Conservation (phyloP, 2,888 invertebrate genomes). For the Xestia rhomboidea region DNA sequence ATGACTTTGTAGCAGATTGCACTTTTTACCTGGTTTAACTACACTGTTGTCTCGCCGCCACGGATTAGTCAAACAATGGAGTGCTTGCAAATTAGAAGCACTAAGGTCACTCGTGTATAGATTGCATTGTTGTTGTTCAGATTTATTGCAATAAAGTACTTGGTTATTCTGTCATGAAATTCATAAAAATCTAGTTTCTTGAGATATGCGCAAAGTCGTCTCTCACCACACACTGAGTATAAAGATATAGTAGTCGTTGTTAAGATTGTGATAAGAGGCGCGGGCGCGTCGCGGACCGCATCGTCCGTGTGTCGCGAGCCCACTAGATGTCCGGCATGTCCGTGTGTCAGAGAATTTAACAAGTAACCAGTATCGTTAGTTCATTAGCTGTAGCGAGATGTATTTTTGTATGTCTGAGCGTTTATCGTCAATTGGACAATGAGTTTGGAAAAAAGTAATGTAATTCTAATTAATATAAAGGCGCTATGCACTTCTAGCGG, state of each 20-base stretch:
- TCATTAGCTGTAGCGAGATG: constrained; percentile 86
- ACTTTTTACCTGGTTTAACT: background rate
- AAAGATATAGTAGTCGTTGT: constrained; percentile 77
- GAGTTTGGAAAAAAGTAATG: constrained; percentile 61
- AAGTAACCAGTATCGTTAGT: constrained; percentile 74
- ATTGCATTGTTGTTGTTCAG: constrained; percentile 29
- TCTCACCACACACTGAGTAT: constrained; percentile 48
- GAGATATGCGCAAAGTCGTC: constrained; percentile 4
- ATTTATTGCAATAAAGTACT: background rate
- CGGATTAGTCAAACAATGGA: background rate
- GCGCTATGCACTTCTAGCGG: constrained; percentile 19
- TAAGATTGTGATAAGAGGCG: constrained; percentile 84
- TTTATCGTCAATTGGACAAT: constrained; percentile 82
- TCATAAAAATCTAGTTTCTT: background rate
- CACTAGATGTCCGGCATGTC: constrained; percentile 41
- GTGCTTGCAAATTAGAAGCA: background rate
- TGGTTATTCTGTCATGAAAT: background rate
- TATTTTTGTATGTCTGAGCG: constrained; percentile 87
- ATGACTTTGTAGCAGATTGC: constrained; percentile 5
- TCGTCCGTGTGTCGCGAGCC: constrained; percentile 42
- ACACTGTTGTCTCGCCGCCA: background rate
- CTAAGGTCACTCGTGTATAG: background rate
- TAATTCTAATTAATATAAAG: constrained; percentile 59
- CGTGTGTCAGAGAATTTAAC: constrained; percentile 72
- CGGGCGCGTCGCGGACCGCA: constrained; percentile 75